phyloP scores from a whole-genome alignment of 2,113 vertebrate species.

The Chaetorhynchus papuensis region DNA sequence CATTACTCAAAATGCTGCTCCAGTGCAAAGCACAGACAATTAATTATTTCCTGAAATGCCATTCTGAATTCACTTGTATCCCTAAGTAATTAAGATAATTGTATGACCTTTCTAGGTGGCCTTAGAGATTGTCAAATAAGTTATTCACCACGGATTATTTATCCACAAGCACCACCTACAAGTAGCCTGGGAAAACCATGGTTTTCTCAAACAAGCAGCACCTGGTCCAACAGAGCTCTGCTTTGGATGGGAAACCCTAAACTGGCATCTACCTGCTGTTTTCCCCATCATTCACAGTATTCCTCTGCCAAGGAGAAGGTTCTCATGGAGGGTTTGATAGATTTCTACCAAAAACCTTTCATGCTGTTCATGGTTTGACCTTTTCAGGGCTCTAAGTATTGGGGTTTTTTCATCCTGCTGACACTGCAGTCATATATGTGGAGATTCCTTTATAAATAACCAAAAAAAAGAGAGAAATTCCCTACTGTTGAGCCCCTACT shows the following conservation, averaged over 20 bases:
- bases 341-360: neutral
- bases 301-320: neutral
- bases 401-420: neutral
- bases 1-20: neutral
- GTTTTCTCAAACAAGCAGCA: neutral
- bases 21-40: neutral
- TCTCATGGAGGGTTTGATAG: neutral
- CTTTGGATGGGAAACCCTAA: neutral
- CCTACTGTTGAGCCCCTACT: neutral
- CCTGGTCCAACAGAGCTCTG: neutral
- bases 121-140: neutral
- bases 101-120: neutral
- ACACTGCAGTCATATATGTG: neutral
- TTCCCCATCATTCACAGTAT: neutral
- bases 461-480: neutral
- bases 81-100: neutral
- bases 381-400: neutral
- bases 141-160: neutral
- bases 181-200: neutral
- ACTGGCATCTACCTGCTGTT: neutral
- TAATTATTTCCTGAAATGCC: neutral
- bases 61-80: neutral
- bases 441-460: neutral
- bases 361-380: neutral
- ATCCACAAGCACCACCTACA: neutral